Evolutionary conservation across 2,113 vertebrate species (phyloP), one percentile per base, ranked within the genome.

Genomic region (Tichodroma muraria): DNA sequence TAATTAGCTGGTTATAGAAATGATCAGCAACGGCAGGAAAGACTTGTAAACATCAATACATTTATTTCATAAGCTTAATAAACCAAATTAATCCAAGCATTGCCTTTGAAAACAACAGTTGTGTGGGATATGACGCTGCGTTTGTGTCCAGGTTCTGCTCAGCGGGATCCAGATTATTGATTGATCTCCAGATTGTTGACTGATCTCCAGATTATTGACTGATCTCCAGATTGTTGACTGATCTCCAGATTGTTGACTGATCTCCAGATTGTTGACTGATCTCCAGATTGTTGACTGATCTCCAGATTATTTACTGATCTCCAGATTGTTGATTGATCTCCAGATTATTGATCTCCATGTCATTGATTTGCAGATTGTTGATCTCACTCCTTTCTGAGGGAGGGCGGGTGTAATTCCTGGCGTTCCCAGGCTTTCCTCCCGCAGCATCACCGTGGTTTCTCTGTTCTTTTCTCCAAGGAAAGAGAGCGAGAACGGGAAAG

Each of bases 401-500:
- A 40, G 49, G 47, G n/a, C 3, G 1, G 20, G 1, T 16, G 9
- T 4, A 1, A 35, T 18, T n/a, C 52, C 35, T 13, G 31, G 5
- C 5, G 0, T 57, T 50, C 31, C 80, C n/a, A 38, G 10, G 6
- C 22, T 33, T 1, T 3, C 25, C 7, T 47, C 54, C 52, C 31
- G 0, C 57, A 11, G 20, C 7, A 2, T 60, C 47, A 6, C 4
- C 0, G 2, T 10, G 60, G 11, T 22, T 69, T 70, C 65, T 54
- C 56, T 75, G 50, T 57, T 77, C 37, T 92, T 54, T 47, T 25
- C 9, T 5, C 22, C 28, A 83, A 99, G 99, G 99, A 99, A 65
- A 97, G 98, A 11, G 98, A 98, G 69, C 80, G 98, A 21, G 99
- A 99, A 61, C 88, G 99, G 19, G 98, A 99, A 6, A 86, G 98